Conservation (phyloP, 2,888 invertebrate species). For the Lycocerus yunnanus region DNA sequence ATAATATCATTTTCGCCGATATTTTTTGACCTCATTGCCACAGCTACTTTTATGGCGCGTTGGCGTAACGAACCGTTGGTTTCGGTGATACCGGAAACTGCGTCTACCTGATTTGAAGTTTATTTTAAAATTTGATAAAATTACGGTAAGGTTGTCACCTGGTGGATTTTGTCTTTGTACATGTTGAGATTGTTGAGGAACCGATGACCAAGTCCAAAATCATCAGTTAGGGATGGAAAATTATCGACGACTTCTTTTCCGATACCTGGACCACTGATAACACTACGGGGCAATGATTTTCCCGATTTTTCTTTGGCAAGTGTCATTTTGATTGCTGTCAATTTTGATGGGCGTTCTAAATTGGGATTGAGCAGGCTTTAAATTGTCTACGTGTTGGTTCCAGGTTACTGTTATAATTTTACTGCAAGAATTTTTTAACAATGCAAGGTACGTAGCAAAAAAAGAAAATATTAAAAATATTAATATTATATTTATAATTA, state of each 20-base stretch:
- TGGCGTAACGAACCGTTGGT: slow-evolving; percentile 44
- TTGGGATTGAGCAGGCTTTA: background rate
- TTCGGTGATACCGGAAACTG: slow-evolving; percentile 44
- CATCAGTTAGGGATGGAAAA: background rate
- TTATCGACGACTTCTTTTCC: background rate
- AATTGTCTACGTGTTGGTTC: no score
- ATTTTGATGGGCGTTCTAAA: background rate
- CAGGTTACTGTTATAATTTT: no score
- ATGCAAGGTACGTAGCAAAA: no score
- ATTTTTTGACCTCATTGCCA: slow-evolving; percentile 39
- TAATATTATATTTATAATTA: no score
- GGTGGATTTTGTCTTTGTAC: slow-evolving; percentile 44
- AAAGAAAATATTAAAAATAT: no score
- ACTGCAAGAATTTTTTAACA: no score
- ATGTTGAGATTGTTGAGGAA: slow-evolving; percentile 39
- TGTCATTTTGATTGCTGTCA: slow-evolving; percentile 1
- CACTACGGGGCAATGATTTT: background rate
- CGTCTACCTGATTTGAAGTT: slow-evolving; percentile 43
- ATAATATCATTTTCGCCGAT: slow-evolving; percentile 43
- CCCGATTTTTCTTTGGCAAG: background rate
- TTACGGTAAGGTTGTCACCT: slow-evolving; percentile 34
- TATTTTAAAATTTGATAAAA: background rate
- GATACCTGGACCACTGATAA: background rate
- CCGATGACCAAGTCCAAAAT: slow-evolving; percentile 42
- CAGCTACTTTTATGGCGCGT: slow-evolving; percentile 44